Percentiles rank a stretch among this genome's conserved stretches.
These are phyloP conservation scores for Macropodus opercularis DNA, from an alignment of 2,797 vertebrate species.

Conservation along the genomic window DNA sequence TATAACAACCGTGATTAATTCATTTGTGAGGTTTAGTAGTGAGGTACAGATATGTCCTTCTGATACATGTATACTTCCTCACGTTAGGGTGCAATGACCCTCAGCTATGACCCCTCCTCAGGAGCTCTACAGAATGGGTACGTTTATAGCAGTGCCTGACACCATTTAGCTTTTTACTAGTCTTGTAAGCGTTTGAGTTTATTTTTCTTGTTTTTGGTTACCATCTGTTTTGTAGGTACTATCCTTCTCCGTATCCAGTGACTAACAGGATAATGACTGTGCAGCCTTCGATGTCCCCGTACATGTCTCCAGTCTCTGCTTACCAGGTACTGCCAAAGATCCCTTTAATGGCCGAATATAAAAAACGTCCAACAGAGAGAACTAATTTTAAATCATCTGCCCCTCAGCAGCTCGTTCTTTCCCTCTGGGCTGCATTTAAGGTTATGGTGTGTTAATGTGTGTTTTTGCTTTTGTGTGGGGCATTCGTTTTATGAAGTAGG, in stretches of 20 bases:
- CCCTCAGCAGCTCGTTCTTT: neutral
- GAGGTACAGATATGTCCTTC: neutral
- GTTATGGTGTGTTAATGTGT: slow-evolving; percentile 13
- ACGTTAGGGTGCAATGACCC: slow-evolving; percentile 93
- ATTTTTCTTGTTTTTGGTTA: slow-evolving; percentile 10
- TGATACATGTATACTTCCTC: slow-evolving; percentile 30
- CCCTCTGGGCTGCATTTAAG: slow-evolving; percentile 1
- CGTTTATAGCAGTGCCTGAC: slow-evolving; percentile 32
- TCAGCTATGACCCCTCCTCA: slow-evolving; percentile 95
- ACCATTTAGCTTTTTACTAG: neutral
- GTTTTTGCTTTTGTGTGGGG: slow-evolving; percentile 34
- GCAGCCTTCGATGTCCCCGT: slow-evolving; percentile 94
- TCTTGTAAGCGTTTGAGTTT: neutral
- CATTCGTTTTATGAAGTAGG: slow-evolving; percentile 3
- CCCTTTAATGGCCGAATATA: neutral
- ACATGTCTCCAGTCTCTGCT: slow-evolving; percentile 96
- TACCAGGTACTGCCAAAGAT: slow-evolving; percentile 88
- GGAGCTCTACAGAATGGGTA: slow-evolving; percentile 98
- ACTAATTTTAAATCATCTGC: slow-evolving; percentile 17
- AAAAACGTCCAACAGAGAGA: slow-evolving; percentile 3
- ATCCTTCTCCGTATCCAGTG: slow-evolving; percentile 94
- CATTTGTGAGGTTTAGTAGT: neutral
- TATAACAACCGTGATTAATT: too few species aligned
- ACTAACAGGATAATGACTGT: slow-evolving; percentile 96
- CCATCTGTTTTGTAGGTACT: slow-evolving; percentile 87